Conservation (phyloP, 2,797 vertebrate genomes). For the Rhinatrema bivittatum region DNA sequence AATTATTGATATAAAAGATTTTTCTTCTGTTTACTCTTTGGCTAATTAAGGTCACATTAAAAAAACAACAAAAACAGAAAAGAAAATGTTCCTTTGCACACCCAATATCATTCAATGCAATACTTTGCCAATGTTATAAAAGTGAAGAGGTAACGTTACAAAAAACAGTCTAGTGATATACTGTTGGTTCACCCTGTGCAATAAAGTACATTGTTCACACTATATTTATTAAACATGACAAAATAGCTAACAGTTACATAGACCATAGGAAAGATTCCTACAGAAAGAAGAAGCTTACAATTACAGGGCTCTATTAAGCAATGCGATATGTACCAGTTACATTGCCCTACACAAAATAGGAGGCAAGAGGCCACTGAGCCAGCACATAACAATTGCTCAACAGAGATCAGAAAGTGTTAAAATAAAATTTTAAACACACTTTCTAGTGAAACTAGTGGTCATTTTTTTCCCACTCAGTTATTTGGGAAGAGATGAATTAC, state of each 20-base stretch:
- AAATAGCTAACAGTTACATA: slow-evolving; percentile 40
- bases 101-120: slow-evolving; percentile 54
- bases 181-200: slow-evolving; percentile 63
- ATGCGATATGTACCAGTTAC: slow-evolving; percentile 27
- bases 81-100: slow-evolving; percentile 32
- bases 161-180: slow-evolving; percentile 61
- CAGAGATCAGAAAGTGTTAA: too few species aligned
- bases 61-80: slow-evolving; percentile 51
- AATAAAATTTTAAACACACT: too few species aligned
- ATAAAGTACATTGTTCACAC: slow-evolving; percentile 54
- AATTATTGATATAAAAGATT: slow-evolving; percentile 54
- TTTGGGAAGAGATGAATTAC: slow-evolving; percentile 31
- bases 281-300: slow-evolving; percentile 47
- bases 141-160: slow-evolving; percentile 76
- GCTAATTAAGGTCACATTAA: slow-evolving; percentile 69
- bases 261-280: slow-evolving; percentile 33
- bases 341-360: too few species aligned
- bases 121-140: slow-evolving; percentile 58
- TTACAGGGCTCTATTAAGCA: slow-evolving; percentile 48
- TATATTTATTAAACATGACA: slow-evolving; percentile 46
- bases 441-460: slow-evolving; percentile 34
- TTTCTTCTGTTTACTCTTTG: slow-evolving; percentile 81
- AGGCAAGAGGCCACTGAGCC: too few species aligned
- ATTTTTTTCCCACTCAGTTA: slow-evolving; percentile 32
- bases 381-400: too few species aligned